Conservation (phyloP, 2,888 invertebrate species). For the Drosophila paranaensis region DNA sequence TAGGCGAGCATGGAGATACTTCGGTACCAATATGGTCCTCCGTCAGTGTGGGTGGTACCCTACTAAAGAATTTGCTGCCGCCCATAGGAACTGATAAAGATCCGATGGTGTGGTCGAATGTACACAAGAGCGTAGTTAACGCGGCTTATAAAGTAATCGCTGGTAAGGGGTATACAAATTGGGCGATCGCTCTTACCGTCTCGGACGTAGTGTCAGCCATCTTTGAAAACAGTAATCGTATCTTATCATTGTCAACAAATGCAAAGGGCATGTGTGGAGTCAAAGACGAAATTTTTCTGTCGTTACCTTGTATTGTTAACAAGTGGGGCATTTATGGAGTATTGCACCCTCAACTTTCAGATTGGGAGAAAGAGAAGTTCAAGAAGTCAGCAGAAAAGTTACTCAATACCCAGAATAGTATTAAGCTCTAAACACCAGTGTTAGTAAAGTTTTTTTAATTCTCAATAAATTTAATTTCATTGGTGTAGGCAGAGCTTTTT, state of each 20-base stretch:
- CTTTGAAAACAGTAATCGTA: slow-evolving; percentile 7
- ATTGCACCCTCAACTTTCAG: slow-evolving; percentile 3
- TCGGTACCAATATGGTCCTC: slow-evolving; percentile 6
- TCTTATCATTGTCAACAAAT: slow-evolving; percentile 3
- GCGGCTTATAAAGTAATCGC: slow-evolving; percentile 2
- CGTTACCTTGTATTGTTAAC: slow-evolving; percentile 91
- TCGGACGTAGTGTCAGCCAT: slow-evolving; percentile 7
- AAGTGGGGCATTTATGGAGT: slow-evolving; percentile 38
- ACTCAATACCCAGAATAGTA: background rate
- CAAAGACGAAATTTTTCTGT: slow-evolving; percentile 75
- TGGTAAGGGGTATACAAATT: slow-evolving; percentile 3
- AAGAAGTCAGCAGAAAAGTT: background rate
- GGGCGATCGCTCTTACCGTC: slow-evolving; percentile 1
- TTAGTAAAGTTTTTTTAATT: background rate
- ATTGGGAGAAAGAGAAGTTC: slow-evolving; percentile 4
- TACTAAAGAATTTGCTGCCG: background rate
- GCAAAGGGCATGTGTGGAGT: slow-evolving; percentile 1
- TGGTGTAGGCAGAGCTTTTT: background rate
- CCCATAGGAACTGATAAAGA: slow-evolving; percentile 1
- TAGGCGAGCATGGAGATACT: background rate
- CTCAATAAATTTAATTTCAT: background rate
- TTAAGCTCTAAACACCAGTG: background rate
- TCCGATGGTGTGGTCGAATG: slow-evolving; percentile 1
- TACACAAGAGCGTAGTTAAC: background rate
- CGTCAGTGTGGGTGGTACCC: slow-evolving; percentile 4